phyloP scores from a whole-genome alignment of 2,888 invertebrate genomes.

The Caenorhabditis sinica region DNA sequence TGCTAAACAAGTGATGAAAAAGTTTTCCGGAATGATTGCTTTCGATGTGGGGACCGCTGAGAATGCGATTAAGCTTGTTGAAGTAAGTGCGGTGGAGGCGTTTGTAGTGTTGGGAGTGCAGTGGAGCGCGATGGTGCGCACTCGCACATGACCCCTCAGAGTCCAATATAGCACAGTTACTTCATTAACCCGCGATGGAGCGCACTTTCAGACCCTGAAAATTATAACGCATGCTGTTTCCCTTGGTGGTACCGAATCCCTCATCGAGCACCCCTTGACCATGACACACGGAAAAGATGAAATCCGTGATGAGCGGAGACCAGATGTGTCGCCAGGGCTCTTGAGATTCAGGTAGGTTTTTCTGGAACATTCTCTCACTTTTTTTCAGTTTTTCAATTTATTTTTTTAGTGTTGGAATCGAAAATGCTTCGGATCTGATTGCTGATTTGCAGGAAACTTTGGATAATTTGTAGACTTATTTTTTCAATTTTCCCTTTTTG shows the following conservation, averaged over 20 bases:
- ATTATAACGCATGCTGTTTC: slow-evolving; percentile 74
- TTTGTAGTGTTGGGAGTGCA: too few relatives aligned
- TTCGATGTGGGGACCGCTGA: slow-evolving; percentile 74
- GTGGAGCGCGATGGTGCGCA: too few relatives aligned
- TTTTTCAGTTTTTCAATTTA: neutral
- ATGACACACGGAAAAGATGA: slow-evolving; percentile 74
- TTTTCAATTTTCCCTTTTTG: too few relatives aligned
- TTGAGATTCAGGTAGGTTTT: slow-evolving; percentile 72
- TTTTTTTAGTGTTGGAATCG: slow-evolving; percentile 83
- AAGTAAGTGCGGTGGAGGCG: slow-evolving; percentile 45
- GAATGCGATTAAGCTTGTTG: slow-evolving; percentile 70
- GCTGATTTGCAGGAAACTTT: slow-evolving; percentile 84
- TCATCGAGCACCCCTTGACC: slow-evolving; percentile 75
- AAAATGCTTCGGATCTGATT: slow-evolving; percentile 84
- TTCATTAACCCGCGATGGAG: neutral
- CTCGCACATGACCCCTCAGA: too few relatives aligned
- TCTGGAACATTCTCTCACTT: neutral
- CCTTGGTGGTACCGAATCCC: slow-evolving; percentile 77
- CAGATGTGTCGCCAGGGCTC: slow-evolving; percentile 66
- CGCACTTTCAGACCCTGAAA: slow-evolving; percentile 29
- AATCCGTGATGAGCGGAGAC: slow-evolving; percentile 41
- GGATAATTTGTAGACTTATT: slow-evolving; percentile 22
- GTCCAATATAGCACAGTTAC: neutral
- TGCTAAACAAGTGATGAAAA: slow-evolving; percentile 68
- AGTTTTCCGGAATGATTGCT: slow-evolving; percentile 78